Evolutionary conservation across 2,888 invertebrate genomes (phyloP).

Genomic region (Apomyelois bistriatella): DNA sequence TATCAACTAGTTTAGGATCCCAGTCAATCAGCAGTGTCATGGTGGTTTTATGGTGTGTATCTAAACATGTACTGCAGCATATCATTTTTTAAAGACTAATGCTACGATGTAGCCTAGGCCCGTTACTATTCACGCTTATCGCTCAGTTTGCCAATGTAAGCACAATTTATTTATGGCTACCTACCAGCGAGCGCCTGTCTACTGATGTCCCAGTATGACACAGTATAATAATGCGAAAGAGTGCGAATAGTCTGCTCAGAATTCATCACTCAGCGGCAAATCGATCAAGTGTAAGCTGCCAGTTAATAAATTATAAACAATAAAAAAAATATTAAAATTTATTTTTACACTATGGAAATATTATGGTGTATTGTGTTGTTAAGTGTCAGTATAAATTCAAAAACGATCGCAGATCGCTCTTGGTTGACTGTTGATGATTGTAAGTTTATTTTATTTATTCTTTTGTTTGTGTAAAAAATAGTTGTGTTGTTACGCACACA

Average conservation of each 20-base stretch:
- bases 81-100: no score
- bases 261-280: conserved; percentile 1
- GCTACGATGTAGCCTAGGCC: no score
- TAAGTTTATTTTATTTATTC: conserved; percentile 35
- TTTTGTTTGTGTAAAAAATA: background rate
- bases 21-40: no score
- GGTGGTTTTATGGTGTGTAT: no score
- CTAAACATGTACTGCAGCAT: no score
- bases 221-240: conserved; percentile 8
- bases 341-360: background rate
- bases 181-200: background rate
- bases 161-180: background rate
- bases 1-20: no score
- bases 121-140: no score
- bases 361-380: background rate
- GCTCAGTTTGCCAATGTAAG: background rate
- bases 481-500: background rate
- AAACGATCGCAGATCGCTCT: conserved; percentile 6
- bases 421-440: conserved; percentile 62
- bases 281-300: background rate
- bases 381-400: background rate
- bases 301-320: no score
- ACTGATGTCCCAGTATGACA: background rate
- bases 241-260: background rate
- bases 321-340: background rate